Evolutionary conservation across 2,888 invertebrate species (phyloP).

Genomic region (Leptinotarsa juncta): DNA sequence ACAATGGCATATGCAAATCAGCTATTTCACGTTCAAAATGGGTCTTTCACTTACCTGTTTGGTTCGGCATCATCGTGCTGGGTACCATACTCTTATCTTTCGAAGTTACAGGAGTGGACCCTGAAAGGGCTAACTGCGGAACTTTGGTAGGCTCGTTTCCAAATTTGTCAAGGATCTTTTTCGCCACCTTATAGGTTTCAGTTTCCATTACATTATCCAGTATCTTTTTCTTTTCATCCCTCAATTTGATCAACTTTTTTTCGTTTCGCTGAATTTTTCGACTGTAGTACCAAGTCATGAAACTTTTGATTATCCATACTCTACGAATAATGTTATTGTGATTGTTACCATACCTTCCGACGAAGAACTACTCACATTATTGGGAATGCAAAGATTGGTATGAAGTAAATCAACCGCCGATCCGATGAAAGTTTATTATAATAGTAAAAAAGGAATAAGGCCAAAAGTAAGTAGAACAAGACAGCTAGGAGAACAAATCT

Average conservation of each 20-base stretch:
- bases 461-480: conserved; percentile 78
- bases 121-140: conserved; percentile 39
- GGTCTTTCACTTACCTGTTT: conserved; percentile 20
- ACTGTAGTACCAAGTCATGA: conserved; percentile 90
- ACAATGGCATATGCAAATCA: conserved; percentile 9
- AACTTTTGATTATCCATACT: conserved; percentile 72
- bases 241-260: conserved; percentile 76
- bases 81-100: conserved; percentile 28
- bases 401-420: conserved; percentile 80
- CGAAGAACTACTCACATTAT: conserved; percentile 76
- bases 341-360: not conserved
- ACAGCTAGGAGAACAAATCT: conserved; percentile 74
- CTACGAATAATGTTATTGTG: conserved; percentile 37
- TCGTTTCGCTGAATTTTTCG: conserved; percentile 84
- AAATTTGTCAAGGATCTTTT: conserved; percentile 88
- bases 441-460: conserved; percentile 82
- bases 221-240: conserved; percentile 87
- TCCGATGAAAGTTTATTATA: conserved; percentile 82
- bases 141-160: conserved; percentile 69
- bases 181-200: conserved; percentile 96
- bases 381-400: conserved; percentile 84
- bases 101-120: conserved; percentile 25
- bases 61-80: conserved; percentile 28
- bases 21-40: not conserved
- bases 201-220: conserved; percentile 97